Conservation (phyloP, 2,888 invertebrate genomes). For the Brenthis hecate region DNA sequence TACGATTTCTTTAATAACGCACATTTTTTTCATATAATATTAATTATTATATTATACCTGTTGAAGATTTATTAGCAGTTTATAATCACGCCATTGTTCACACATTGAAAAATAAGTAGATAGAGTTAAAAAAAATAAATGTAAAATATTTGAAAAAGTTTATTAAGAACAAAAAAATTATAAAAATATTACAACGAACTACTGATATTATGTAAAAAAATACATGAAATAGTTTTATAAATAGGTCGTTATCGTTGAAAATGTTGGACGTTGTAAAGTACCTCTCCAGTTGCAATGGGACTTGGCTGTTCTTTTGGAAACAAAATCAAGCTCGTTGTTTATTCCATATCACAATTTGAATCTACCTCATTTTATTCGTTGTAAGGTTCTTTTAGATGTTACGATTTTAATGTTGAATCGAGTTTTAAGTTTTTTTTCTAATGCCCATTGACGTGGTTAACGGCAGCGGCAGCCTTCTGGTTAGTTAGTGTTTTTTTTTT, state of each 20-base stretch:
- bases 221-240: constrained; percentile 29
- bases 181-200: constrained; percentile 76
- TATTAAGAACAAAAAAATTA: constrained; percentile 47
- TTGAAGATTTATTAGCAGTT: constrained; percentile 53
- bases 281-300: constrained; percentile 25
- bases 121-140: constrained; percentile 59
- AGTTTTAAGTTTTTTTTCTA: constrained; percentile 50
- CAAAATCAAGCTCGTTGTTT: constrained; percentile 50
- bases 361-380: constrained; percentile 80
- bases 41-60: constrained; percentile 46
- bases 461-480: constrained; percentile 18
- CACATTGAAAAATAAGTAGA: constrained; percentile 59
- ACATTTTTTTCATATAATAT: constrained; percentile 56
- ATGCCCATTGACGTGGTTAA: constrained; percentile 51
- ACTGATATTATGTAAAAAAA: constrained; percentile 54
- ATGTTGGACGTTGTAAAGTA: constrained; percentile 26
- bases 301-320: constrained; percentile 29
- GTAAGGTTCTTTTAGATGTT: constrained; percentile 73
- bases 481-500: constrained; percentile 48
- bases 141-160: constrained; percentile 45
- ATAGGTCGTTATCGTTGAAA: constrained; percentile 29
- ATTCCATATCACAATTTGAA: constrained; percentile 80
- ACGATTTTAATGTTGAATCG: constrained; percentile 51
- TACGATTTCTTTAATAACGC: constrained; percentile 48
- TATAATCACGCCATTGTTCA: constrained; percentile 46